Percentiles rank a stretch among this genome's conserved stretches.
phyloP scores from a whole-genome alignment of 2,113 vertebrate species.

The Azemiops feae region DNA sequence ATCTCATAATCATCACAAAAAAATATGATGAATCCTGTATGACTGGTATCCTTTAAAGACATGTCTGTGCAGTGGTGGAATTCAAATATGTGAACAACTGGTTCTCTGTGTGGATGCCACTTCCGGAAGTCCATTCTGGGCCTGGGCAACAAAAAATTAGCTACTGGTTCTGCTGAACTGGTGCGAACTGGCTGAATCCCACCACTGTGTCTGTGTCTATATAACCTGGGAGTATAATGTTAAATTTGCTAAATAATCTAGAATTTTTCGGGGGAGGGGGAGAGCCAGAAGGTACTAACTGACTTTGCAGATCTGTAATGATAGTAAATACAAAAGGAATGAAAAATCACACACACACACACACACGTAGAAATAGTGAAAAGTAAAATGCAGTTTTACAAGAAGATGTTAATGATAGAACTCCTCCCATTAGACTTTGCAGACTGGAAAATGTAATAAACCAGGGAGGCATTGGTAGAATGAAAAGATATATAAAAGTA shows the following conservation, averaged over 20 bases:
- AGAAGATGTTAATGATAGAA: background rate
- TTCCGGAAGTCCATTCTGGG: no score
- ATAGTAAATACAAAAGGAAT: background rate
- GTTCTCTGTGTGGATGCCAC: no score
- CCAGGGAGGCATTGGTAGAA: background rate
- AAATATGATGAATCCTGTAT: background rate
- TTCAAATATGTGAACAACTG: no score
- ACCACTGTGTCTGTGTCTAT: background rate
- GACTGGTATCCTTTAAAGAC: background rate
- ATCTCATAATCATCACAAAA: background rate
- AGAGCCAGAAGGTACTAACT: background rate
- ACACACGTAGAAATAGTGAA: background rate
- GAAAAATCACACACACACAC: background rate
- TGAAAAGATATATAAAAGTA: background rate
- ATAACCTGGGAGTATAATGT: background rate
- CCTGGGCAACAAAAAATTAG: no score
- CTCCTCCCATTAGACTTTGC: background rate
- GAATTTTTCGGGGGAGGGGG: no score
- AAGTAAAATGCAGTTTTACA: background rate
- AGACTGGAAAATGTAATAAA: background rate
- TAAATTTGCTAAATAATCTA: background rate
- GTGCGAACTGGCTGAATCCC: no score
- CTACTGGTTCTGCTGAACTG: no score
- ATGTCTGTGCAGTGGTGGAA: background rate
- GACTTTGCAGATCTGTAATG: background rate